Conservation (phyloP, 2,888 invertebrate genomes). For the Timema cristinae region DNA sequence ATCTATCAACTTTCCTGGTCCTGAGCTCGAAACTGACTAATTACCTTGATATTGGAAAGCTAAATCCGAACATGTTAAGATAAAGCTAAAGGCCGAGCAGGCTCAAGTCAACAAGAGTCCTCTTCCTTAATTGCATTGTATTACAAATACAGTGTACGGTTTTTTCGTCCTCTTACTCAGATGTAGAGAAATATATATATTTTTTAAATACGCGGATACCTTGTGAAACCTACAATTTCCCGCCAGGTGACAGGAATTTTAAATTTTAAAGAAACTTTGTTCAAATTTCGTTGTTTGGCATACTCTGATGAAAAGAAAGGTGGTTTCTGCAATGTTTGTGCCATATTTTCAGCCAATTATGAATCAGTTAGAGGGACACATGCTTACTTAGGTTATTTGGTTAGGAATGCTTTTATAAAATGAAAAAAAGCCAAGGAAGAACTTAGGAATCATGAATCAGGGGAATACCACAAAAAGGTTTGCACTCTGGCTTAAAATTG, state of each 20-base stretch:
- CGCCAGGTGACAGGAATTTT: constrained; percentile 2
- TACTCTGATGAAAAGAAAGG: constrained; percentile 5
- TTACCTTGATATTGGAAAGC: neutral
- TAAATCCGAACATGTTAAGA: neutral
- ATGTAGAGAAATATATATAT: neutral
- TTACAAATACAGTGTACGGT: neutral
- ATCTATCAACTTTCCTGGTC: neutral
- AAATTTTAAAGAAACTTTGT: constrained; percentile 9
- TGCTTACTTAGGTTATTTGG: neutral
- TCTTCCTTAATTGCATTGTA: neutral
- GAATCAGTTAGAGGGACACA: neutral
- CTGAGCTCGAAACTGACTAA: neutral
- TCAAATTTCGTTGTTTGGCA: constrained; percentile 7
- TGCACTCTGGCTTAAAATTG: neutral
- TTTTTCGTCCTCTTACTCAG: constrained; percentile 4
- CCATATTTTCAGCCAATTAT: neutral
- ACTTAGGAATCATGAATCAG: neutral
- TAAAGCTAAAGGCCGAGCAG: neutral
- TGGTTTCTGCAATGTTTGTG: neutral
- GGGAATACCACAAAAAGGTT: constrained; percentile 10
- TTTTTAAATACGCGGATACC: neutral
- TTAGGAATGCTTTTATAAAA: neutral
- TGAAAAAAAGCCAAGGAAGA: constrained; percentile 5
- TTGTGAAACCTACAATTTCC: neutral
- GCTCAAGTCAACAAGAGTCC: neutral